These are phyloP conservation scores for Thunnus albacares DNA, from an alignment of 2,797 vertebrate species.

Conservation along the genomic window DNA sequence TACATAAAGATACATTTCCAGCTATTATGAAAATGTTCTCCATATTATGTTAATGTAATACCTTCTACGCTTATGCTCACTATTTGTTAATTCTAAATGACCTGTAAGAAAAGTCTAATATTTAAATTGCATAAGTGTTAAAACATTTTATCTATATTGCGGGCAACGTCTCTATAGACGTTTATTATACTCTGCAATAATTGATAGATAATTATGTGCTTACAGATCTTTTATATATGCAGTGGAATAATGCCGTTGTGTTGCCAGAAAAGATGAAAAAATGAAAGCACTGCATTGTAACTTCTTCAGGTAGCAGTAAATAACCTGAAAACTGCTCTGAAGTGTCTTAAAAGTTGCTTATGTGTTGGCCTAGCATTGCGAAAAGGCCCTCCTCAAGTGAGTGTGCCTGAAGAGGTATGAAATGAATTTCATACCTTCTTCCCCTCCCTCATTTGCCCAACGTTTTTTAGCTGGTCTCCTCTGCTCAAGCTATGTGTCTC, in stretches of 20 bases:
- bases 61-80: background rate
- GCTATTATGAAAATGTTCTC: background rate
- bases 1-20: background rate
- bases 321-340: conserved; percentile 47
- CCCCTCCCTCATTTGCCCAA: conserved; percentile 90
- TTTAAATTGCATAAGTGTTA: background rate
- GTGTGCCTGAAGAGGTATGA: conserved; percentile 98
- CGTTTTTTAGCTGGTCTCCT: conserved; percentile 93
- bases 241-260: background rate
- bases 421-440: conserved; percentile 96
- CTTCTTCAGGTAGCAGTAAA: conserved; percentile 34
- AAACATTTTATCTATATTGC: background rate
- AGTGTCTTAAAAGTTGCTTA: conserved; percentile 68
- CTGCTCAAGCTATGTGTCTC: conserved; percentile 96
- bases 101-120: conserved; percentile 2
- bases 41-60: too few species aligned
- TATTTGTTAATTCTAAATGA: conserved; percentile 7
- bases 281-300: conserved; percentile 18
- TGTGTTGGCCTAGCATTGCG: conserved; percentile 66
- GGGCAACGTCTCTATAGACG: too few species aligned
- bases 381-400: conserved; percentile 76
- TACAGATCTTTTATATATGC: background rate
- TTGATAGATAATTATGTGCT: background rate
- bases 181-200: background rate
- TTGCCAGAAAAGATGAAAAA: background rate